Conservation (phyloP, 2,797 vertebrate genomes). For the Loris lydekkerianus region DNA sequence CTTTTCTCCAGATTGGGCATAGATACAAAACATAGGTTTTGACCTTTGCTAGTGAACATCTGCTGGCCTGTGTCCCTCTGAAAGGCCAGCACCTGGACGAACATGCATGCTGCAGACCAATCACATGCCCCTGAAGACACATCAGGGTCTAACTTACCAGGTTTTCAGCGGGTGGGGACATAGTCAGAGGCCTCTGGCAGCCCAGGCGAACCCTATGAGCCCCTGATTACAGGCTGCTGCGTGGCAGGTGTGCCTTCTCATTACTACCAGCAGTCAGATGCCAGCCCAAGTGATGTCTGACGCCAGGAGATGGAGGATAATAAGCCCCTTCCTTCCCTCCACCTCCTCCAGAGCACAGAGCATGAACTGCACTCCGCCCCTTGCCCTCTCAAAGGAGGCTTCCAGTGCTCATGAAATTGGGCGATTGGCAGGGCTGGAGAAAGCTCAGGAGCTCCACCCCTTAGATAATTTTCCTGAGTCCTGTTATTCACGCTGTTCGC, state of each 20-base stretch:
- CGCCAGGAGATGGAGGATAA: neutral
- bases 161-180: neutral
- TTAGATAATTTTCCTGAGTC: neutral
- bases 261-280: constrained; percentile 45
- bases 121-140: neutral
- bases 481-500: neutral
- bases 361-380: neutral
- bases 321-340: neutral
- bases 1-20: neutral
- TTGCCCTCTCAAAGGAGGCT: neutral
- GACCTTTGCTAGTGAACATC: neutral
- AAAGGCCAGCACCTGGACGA: neutral
- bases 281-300: neutral
- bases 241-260: neutral
- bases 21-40: neutral
- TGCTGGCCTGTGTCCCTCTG: neutral
- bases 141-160: neutral
- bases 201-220: neutral
- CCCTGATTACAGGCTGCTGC: constrained; percentile 30
- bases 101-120: neutral
- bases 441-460: too few relatives aligned
- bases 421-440: neutral
- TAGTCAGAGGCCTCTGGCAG: neutral
- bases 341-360: neutral
- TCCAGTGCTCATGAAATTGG: neutral